A percentile compares a stretch with the other conserved stretches of the same genome.
phyloP scores from a whole-genome alignment of 2,797 vertebrate species.

The Orestias chungarensis region DNA sequence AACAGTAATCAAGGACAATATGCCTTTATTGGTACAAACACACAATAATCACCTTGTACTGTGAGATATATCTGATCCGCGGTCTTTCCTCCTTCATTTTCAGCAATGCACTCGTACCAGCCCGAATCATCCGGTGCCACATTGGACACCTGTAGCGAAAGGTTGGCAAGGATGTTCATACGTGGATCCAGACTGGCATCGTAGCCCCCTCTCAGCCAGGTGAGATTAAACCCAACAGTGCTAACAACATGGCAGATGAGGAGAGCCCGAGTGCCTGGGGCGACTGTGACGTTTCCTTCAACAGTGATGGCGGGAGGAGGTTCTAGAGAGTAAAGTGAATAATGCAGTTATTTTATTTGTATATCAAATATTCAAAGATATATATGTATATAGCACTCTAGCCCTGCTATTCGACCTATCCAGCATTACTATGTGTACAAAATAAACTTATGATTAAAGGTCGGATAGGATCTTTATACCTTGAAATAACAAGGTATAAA shows the following conservation, averaged over 20 bases:
- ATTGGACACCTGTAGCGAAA: conserved; percentile 84
- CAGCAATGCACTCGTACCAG: conserved; percentile 85
- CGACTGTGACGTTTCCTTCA: conserved; percentile 80
- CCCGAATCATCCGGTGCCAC: conserved; percentile 82
- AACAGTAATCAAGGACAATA: background rate
- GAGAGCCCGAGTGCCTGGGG: conserved; percentile 80
- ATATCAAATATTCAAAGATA: background rate
- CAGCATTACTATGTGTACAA: no score
- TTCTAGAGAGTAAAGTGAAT: conserved; percentile 76
- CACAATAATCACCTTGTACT: conserved; percentile 86
- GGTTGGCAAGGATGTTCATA: conserved; percentile 77
- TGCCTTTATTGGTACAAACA: conserved; percentile 1
- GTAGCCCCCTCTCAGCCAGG: conserved; percentile 84
- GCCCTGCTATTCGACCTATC: no score
- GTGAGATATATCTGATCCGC: conserved; percentile 82
- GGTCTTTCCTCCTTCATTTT: conserved; percentile 86
- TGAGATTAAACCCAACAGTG: conserved; percentile 89
- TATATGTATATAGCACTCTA: no score
- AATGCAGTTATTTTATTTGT: background rate
- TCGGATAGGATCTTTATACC: no score
- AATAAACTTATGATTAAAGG: no score
- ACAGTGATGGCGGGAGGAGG: conserved; percentile 87
- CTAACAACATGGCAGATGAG: conserved; percentile 88
- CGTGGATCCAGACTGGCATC: conserved; percentile 78
- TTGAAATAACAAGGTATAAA: no score